phyloP scores from a whole-genome alignment of 2,113 vertebrate species.

The Megaceryle maxima region DNA sequence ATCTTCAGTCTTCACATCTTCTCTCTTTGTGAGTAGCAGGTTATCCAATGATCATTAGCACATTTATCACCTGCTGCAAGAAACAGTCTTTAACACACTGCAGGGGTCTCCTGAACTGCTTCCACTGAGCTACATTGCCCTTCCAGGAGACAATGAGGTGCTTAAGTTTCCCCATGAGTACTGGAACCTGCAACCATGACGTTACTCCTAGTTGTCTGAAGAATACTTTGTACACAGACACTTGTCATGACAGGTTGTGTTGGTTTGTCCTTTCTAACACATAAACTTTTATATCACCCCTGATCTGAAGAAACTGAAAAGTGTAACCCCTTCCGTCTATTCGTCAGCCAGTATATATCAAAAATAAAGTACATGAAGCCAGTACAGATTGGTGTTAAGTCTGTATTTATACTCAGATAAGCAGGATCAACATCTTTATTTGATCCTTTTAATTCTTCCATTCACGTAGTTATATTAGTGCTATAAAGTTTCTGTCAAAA shows the following conservation, averaged over 20 bases:
- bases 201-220: neutral
- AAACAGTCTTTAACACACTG: neutral
- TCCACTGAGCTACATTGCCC: neutral
- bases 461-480: neutral
- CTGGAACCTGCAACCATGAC: neutral
- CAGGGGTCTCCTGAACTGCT: neutral
- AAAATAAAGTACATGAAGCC: neutral
- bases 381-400: neutral
- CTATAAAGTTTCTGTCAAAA: slow-evolving; percentile 18
- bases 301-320: neutral
- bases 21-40: neutral
- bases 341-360: neutral
- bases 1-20: neutral
- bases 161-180: neutral
- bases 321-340: neutral
- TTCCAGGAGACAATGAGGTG: neutral
- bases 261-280: neutral
- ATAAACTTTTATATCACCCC: neutral
- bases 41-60: neutral
- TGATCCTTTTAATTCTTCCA: neutral
- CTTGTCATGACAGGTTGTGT: neutral
- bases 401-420: neutral
- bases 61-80: neutral
- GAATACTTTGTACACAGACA: neutral
- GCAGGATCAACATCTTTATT: neutral